These are phyloP conservation scores for Antheraea mylitta DNA, from an alignment of 1,140 invertebrate species.

Conservation along the genomic window DNA sequence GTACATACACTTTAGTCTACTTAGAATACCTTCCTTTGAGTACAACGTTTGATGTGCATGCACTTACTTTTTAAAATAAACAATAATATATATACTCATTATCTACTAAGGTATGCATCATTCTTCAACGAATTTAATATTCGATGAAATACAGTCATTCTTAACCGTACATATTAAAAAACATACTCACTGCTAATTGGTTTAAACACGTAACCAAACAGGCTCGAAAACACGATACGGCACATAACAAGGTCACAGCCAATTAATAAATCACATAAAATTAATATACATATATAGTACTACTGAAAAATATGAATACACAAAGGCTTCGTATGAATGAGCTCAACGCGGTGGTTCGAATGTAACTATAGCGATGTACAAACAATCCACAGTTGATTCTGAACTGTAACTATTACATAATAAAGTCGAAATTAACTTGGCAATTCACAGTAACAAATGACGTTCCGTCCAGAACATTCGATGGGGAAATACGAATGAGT, in stretches of 20 bases:
- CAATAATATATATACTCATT: too few relatives aligned
- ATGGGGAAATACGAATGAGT: neutral
- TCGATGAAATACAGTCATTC: too few relatives aligned
- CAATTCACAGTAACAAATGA: neutral
- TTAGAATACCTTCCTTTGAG: too few relatives aligned
- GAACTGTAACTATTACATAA: neutral
- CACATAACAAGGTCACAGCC: conserved; percentile 30
- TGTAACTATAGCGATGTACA: neutral
- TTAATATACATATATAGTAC: neutral
- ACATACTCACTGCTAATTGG: neutral
- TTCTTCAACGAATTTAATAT: too few relatives aligned
- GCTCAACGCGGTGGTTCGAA: neutral
- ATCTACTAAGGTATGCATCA: too few relatives aligned
- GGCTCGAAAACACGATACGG: conserved; percentile 21
- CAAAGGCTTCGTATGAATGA: conserved; percentile 8
- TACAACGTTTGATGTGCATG: too few relatives aligned
- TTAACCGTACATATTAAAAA: too few relatives aligned
- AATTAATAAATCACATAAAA: conserved; percentile 14
- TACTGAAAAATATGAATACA: conserved; percentile 8
- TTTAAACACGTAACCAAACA: conserved; percentile 24
- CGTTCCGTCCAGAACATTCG: neutral
- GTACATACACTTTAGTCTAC: too few relatives aligned
- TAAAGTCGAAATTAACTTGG: neutral
- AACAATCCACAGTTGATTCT: neutral
- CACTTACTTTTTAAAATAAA: too few relatives aligned